Percentiles rank a stretch among this genome's conserved stretches.
Conservation (phyloP, 2,888 invertebrate genomes). For the Drosophila ezoana region DNA sequence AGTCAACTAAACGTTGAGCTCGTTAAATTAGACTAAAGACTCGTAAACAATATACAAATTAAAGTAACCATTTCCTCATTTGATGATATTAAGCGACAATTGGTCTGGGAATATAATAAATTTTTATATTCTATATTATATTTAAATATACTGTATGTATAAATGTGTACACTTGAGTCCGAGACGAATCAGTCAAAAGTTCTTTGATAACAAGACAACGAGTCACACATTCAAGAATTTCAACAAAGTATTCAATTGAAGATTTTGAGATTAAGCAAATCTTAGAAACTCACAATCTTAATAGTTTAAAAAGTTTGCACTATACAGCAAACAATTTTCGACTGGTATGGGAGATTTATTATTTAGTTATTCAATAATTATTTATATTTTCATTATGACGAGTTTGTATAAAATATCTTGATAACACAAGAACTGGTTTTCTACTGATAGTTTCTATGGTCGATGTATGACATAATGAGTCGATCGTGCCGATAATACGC, state of each 20-base stretch:
- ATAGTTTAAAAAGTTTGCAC: too few species aligned
- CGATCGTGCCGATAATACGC: too few species aligned
- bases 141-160: background rate
- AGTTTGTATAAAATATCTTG: too few species aligned
- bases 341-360: too few species aligned
- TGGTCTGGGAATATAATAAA: constrained; percentile 33
- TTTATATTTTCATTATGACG: too few species aligned
- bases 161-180: background rate
- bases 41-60: constrained; percentile 47
- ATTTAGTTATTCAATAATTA: too few species aligned
- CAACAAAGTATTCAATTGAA: constrained; percentile 16
- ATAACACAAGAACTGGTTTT: too few species aligned
- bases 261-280: constrained; percentile 9
- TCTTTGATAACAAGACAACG: constrained; percentile 4
- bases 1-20: constrained; percentile 30
- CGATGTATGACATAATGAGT: too few species aligned
- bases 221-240: constrained; percentile 10
- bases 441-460: too few species aligned
- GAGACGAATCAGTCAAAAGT: constrained; percentile 39
- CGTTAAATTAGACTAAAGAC: constrained; percentile 41
- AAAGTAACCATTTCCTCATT: constrained; percentile 76
- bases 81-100: constrained; percentile 54
- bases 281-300: too few species aligned
- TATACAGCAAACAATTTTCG: too few species aligned
- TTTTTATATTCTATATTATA: background rate